Conservation (phyloP, 2,113 vertebrate species). For the Nothocercus nigrocapillus region DNA sequence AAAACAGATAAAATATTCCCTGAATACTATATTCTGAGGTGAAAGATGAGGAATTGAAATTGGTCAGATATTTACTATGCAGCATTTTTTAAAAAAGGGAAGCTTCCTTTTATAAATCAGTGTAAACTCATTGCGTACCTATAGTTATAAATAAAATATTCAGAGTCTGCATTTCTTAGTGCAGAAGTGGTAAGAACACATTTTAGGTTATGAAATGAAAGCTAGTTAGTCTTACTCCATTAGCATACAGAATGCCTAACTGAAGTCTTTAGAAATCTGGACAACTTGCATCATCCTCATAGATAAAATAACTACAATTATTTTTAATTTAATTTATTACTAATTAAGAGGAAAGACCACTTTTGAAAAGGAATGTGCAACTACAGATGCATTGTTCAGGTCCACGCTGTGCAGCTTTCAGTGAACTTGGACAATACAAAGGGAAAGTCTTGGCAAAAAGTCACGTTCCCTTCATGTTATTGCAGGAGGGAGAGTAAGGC, state of each 20-base stretch:
- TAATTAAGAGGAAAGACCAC: accelerated
- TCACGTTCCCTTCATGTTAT: background rate
- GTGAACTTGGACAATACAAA: background rate
- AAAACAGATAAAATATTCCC: background rate
- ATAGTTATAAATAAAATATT: background rate
- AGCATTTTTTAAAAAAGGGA: background rate
- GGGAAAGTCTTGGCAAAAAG: background rate
- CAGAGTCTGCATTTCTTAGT: background rate
- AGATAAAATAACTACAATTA: background rate
- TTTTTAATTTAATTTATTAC: background rate
- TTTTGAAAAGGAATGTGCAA: background rate
- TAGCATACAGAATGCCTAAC: background rate
- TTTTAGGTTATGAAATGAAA: background rate
- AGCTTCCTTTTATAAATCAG: constrained; percentile 12
- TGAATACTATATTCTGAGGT: background rate
- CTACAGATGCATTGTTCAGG: background rate
- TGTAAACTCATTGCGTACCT: background rate
- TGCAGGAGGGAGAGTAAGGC: background rate
- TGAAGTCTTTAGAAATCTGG: background rate
- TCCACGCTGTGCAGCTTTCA: background rate
- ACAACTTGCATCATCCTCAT: background rate
- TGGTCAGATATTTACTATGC: background rate
- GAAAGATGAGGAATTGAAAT: background rate
- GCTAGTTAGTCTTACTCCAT: background rate
- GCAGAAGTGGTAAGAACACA: background rate